These are phyloP conservation scores for Megaceryle torquata DNA, from an alignment of 2,113 vertebrate genomes.

Conservation along the genomic window DNA sequence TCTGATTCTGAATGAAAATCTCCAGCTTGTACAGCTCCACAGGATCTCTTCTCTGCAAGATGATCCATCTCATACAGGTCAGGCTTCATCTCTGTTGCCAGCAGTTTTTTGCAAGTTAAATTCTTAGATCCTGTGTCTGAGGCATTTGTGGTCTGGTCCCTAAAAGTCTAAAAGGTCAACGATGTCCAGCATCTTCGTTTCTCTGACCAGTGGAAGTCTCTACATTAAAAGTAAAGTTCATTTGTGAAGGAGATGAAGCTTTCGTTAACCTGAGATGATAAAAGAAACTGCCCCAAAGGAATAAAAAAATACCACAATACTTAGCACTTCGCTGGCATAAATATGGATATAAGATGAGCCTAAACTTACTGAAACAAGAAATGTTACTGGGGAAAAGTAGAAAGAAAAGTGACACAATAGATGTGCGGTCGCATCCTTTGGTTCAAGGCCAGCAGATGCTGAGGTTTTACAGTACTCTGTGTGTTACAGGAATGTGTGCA, in stretches of 20 bases:
- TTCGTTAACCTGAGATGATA: not conserved
- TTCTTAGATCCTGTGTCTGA: not conserved
- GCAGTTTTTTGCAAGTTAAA: not conserved
- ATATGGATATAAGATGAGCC: not conserved
- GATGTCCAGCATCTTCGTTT: not conserved
- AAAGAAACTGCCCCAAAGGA: not conserved
- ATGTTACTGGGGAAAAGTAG: not conserved
- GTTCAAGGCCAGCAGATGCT: not conserved
- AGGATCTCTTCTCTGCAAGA: not conserved
- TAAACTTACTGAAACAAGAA: not conserved
- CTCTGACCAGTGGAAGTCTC: not conserved
- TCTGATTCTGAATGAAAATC: not conserved
- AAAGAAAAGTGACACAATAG: fast-evolving
- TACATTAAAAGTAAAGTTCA: not conserved
- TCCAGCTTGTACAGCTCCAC: not conserved
- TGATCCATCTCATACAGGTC: not conserved
- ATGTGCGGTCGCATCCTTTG: not conserved
- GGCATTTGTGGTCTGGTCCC: not conserved
- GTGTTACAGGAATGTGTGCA: not conserved
- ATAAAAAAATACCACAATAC: not conserved
- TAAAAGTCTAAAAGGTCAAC: not conserved
- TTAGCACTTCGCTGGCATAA: not conserved
- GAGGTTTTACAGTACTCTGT: not conserved
- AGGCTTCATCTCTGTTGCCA: not conserved
- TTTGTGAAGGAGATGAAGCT: not conserved